Evolutionary conservation across 2,113 vertebrate genomes (phyloP).

Genomic region (Odontesthes bonariensis): DNA sequence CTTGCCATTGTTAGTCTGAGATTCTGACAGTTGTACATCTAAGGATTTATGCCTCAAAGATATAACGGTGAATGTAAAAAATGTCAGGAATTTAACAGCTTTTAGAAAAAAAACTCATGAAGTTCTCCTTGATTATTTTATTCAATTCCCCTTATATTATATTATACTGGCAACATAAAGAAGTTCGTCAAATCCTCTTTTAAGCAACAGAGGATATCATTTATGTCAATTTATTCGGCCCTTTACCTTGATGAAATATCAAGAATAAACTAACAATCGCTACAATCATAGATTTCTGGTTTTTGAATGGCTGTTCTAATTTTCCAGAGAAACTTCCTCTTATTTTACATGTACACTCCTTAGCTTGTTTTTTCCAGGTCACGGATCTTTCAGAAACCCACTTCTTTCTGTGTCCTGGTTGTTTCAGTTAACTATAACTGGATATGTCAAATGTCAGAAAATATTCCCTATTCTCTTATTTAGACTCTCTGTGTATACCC

Average conservation of each 20-base stretch:
- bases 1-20: constrained; percentile 68
- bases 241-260: constrained; percentile 5
- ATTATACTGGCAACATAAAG: constrained; percentile 1
- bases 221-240: not conserved
- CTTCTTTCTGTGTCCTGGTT: not conserved
- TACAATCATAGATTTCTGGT: not conserved
- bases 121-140: no score
- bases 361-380: not conserved
- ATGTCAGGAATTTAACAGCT: constrained; percentile 10
- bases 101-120: constrained; percentile 9
- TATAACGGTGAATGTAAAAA: constrained; percentile 23
- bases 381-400: not conserved
- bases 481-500: not conserved
- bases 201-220: no score
- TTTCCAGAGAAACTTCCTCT: no score
- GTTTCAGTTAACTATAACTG: constrained; percentile 16
- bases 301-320: not conserved
- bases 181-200: constrained; percentile 39
- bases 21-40: constrained; percentile 52
- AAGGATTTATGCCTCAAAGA: constrained; percentile 48
- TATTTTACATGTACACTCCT: not conserved
- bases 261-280: constrained; percentile 1
- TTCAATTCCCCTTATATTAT: no score
- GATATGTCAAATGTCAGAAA: constrained; percentile 15
- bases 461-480: not conserved